These are phyloP conservation scores for Galaxea fascicularis DNA, from an alignment of 92 coral and sea anemone species.

Conservation along the genomic window DNA sequence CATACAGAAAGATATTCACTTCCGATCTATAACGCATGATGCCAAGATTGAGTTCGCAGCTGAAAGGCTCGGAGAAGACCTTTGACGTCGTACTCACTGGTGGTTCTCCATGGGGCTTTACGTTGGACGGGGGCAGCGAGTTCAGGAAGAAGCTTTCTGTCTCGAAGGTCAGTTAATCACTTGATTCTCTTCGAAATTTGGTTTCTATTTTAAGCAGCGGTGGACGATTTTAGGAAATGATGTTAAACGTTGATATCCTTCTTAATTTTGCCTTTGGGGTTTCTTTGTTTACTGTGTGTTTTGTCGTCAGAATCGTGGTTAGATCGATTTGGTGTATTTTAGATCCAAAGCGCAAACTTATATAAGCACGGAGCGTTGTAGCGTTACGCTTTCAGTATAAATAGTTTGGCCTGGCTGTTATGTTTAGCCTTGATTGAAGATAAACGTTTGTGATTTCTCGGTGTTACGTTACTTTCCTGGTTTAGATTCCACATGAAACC, in stretches of 20 bases:
- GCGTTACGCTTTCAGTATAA: conserved; percentile 14
- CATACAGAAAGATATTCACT: conserved; percentile 2
- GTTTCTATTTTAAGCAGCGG: neutral
- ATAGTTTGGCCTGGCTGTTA: neutral
- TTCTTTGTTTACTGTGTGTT: conserved; percentile 59
- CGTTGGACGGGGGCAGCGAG: conserved; percentile 93
- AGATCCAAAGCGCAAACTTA: conserved; percentile 3
- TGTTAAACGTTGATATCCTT: neutral
- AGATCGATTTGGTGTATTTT: conserved; percentile 39
- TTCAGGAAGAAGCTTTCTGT: conserved; percentile 83
- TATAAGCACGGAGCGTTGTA: neutral
- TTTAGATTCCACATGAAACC: conserved; percentile 14
- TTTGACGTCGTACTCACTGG: conserved; percentile 88
- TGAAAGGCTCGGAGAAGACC: conserved; percentile 53
- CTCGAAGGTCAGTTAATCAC: conserved; percentile 81
- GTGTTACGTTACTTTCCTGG: conserved; percentile 51
- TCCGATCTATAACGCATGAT: conserved; percentile 21
- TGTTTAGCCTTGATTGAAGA: conserved; percentile 18
- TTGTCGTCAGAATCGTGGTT: conserved; percentile 32
- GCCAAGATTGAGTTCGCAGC: conserved; percentile 21
- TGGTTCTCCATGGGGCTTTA: conserved; percentile 99
- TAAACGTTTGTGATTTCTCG: conserved; percentile 18
- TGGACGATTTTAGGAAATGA: conserved; percentile 30
- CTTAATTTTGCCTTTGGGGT: conserved; percentile 17
- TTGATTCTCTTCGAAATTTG: neutral